Conservation (phyloP, 2,888 invertebrate species). For the Cancer borealis region DNA sequence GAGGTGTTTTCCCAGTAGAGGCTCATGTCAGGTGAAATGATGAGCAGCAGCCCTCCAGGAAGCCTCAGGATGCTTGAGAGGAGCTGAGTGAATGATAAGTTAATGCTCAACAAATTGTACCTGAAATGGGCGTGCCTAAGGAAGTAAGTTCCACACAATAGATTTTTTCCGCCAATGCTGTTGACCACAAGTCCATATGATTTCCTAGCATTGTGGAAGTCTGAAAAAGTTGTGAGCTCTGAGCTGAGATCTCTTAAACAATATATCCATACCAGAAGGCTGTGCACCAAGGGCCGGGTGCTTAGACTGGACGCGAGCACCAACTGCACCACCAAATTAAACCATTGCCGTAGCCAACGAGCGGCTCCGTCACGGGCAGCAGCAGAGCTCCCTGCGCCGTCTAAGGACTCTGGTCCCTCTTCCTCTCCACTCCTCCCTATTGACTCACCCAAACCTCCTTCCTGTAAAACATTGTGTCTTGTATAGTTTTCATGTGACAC, state of each 20-base stretch:
- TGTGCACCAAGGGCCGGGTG: constrained; percentile 67
- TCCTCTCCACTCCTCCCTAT: constrained; percentile 69
- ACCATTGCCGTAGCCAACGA: not conserved
- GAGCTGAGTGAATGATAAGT: constrained; percentile 54
- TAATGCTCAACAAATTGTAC: constrained; percentile 74
- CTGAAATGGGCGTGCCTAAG: constrained; percentile 74
- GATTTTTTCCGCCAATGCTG: constrained; percentile 61
- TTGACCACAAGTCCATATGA: constrained; percentile 72
- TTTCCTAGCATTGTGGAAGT: constrained; percentile 62
- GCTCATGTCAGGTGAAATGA: constrained; percentile 71
- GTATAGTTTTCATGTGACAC: constrained; percentile 68
- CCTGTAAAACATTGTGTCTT: constrained; percentile 53
- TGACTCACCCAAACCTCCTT: constrained; percentile 61
- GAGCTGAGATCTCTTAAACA: constrained; percentile 69
- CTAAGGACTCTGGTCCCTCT: constrained; percentile 48
- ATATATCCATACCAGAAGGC: constrained; percentile 73
- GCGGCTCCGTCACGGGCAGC: not conserved
- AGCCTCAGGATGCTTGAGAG: constrained; percentile 43
- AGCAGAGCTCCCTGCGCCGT: not conserved
- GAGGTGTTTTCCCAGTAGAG: constrained; percentile 34
- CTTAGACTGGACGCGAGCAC: not conserved
- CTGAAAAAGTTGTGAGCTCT: constrained; percentile 69
- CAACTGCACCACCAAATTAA: not conserved
- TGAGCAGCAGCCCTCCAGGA: constrained; percentile 59
- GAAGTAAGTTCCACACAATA: constrained; percentile 69